Conservation (phyloP, 2,113 vertebrate genomes). For the Taurulus bubalis region DNA sequence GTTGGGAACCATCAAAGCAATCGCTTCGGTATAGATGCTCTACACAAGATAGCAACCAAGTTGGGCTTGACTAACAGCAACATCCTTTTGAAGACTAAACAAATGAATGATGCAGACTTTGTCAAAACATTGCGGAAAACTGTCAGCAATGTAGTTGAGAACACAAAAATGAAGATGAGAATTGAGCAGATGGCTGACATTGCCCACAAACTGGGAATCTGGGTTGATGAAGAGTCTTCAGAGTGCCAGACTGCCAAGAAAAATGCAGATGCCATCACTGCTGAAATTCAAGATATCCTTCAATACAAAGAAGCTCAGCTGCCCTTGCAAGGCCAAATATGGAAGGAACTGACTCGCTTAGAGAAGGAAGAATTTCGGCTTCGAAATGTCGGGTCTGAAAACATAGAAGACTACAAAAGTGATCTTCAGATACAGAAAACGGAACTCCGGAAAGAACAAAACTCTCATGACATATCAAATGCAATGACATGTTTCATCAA, state of each 20-base stretch:
- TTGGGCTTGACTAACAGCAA: constrained; percentile 52
- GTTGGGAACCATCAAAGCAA: constrained; percentile 59
- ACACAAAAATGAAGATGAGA: background rate
- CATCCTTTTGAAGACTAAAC: constrained; percentile 58
- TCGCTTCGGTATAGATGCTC: background rate
- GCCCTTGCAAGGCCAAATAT: constrained; percentile 70
- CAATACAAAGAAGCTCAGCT: constrained; percentile 72
- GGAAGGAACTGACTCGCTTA: constrained; percentile 70
- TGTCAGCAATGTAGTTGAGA: constrained; percentile 42
- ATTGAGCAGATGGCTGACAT: constrained; percentile 57
- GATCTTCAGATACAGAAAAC: constrained; percentile 49
- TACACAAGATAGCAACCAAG: constrained; percentile 21
- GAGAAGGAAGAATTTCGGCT: constrained; percentile 78
- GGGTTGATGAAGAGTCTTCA: constrained; percentile 70
- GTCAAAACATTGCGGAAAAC: constrained; percentile 33
- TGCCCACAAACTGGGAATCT: constrained; percentile 66
- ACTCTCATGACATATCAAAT: constrained; percentile 35
- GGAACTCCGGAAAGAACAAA: constrained; percentile 55
- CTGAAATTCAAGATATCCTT: constrained; percentile 42
- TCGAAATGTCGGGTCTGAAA: constrained; percentile 46
- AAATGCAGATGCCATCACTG: constrained; percentile 64
- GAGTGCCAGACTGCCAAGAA: constrained; percentile 64
- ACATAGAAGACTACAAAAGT: constrained; percentile 68
- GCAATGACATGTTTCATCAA: constrained; percentile 70
- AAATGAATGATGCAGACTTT: constrained; percentile 71